Evolutionary conservation across 2,113 vertebrate species (phyloP).

Genomic region (Entomyzon cyanotis): DNA sequence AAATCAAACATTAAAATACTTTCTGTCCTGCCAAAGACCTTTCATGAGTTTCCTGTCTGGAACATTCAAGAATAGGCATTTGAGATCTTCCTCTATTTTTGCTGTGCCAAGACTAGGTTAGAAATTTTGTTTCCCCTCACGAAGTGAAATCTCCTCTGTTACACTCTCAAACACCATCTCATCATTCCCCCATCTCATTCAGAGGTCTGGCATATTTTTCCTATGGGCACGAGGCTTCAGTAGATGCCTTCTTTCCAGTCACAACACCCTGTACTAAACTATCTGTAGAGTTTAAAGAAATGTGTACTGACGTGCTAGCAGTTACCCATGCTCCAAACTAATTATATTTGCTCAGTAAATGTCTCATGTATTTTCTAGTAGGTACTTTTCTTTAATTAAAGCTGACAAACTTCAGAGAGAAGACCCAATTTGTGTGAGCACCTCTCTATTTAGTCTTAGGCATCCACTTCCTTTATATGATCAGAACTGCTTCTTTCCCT

Average conservation of each 20-base stretch:
- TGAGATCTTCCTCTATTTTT: not conserved
- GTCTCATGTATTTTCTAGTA: not conserved
- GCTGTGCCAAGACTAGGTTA: not conserved
- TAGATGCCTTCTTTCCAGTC: not conserved
- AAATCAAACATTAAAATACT: not conserved
- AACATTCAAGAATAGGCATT: not conserved
- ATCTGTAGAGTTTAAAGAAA: not conserved
- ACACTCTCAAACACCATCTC: not conserved
- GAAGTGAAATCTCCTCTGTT: not conserved
- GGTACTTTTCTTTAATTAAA: not conserved
- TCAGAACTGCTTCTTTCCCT: not conserved
- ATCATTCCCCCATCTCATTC: not conserved
- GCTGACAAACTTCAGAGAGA: not conserved
- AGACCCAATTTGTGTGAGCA: not conserved
- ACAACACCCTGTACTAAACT: not conserved
- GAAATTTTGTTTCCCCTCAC: not conserved
- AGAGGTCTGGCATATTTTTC: not conserved
- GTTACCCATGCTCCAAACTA: not conserved
- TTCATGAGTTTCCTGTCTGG: not conserved
- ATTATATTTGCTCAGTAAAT: not conserved
- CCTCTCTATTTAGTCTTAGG: not conserved
- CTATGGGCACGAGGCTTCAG: not conserved
- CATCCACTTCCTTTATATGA: not conserved
- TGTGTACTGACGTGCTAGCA: not conserved
- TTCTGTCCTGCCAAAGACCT: not conserved